Evolutionary conservation across 2,113 vertebrate species (phyloP), one percentile per base, ranked within the genome.

Genomic region (Pterocles orientalis): DNA sequence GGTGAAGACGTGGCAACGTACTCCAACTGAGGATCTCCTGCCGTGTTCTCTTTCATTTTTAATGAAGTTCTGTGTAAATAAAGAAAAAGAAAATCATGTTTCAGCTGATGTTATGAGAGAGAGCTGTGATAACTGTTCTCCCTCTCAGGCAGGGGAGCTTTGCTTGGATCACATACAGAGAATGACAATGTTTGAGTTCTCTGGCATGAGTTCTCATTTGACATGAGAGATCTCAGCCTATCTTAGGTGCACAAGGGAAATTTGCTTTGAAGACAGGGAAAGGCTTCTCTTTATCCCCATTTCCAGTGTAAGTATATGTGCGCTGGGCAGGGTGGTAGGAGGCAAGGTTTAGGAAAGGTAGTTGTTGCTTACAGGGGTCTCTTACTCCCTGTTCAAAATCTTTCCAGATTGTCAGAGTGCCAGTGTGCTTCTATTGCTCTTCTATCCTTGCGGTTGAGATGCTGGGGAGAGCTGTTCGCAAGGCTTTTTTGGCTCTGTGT

Each of bases 371-470:
- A n/a, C 8, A 48, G 12, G 8, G 23, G 10, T 92, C 13, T 72
- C 48, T 82, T n/a, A 24, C 64, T 71, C 48, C 45, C 43, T 18
- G 6, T 18, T 62, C 47, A 66, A 90, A 78, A 65, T 77, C 29
- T 15, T 88, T 48, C 36, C 41, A 66, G 51, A 6, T 36, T 39
- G 12, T 56, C 4, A 2, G 12, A 60, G 23, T 33, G 24, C 36
- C 36, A 81, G 6, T 10, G 6, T 43, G 12, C 11, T 73, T 60
- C 53, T 83, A 10, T 50, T 77, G n/a, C 51, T 78, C 5, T 8
- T 51, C 28, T 33, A 0, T 28, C 16, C 48, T 45, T 84, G 56
- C 0, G 0, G 43, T 10, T 39, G 29, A 65, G n/a, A 54, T 41
- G 10, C 26, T 83, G 25, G 29, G 23, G 61, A 73, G 48, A 54